Base-by-base conservation (phyloP, 2,888 invertebrate species). In the Dorcus parallelipipedus region DNA sequence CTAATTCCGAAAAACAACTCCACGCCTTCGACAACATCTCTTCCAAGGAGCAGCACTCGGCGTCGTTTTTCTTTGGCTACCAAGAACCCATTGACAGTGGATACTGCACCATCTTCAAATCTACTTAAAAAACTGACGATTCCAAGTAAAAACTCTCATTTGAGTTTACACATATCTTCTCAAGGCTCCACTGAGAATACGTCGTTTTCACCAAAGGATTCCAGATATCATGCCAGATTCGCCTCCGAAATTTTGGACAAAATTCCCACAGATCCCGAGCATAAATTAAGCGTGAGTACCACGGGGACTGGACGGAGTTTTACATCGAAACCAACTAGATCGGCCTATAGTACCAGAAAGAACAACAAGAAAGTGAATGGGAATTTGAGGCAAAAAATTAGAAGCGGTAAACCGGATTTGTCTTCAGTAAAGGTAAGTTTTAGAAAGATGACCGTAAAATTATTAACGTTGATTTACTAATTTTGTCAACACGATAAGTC, bases 151-250 rank as follows among this genome's bases (percentile, higher is more conserved):
- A 50, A 54, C 26, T 53, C 58, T 9, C 26, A 33, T 33, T 33
- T 7, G 26, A 33, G 26, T 33, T 33, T 33, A 1, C 26, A 33
- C 26, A 6, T 33, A 33, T 33, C 26, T 33, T 49, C 59, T 38
- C 51, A 53, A n/a, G 56, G 52, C 33, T 59, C 59, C 9, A 67
- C 71, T 58, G 61, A 66, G 64, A 65, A 63, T 52, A 67, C 64
- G 56, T 63, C 49, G 53, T 52, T 38, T 38, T 14, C 38, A 54
- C 43, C 17, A 64, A 69, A 68, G 65, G 64, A 67, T 51, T 69
- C 72, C 62, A 68, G 72, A 70, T 74, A 73, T 69, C 71, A 75
- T 52, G 73, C 74, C 0, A 69, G 72, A 61, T 72, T 72, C 56
- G 59, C 66, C 0, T 58, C 56, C 38, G 60, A 26, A 26, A 49